These are phyloP conservation scores for Anhinga anhinga DNA, from an alignment of 2,113 vertebrate genomes.

Conservation along the genomic window DNA sequence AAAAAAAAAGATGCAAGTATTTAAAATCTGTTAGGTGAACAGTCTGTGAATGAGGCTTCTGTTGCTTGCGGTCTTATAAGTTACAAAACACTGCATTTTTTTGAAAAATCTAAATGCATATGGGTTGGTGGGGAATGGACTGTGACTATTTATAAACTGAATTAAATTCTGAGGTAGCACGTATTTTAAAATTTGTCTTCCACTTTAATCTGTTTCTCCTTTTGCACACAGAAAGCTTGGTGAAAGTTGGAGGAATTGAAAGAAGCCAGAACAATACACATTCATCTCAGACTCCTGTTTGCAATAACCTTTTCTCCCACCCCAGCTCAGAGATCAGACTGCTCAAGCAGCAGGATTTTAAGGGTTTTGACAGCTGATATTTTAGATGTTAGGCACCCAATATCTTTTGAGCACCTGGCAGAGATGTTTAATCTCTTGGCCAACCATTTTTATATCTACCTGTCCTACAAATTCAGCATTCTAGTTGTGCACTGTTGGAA, in stretches of 20 bases:
- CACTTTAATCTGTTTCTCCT: constrained; percentile 27
- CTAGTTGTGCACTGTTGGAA: not conserved
- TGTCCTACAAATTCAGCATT: constrained; percentile 16
- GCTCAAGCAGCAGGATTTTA: constrained; percentile 54
- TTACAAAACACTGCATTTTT: not conserved
- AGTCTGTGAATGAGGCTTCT: not conserved
- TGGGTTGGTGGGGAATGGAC: not conserved
- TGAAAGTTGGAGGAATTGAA: not conserved
- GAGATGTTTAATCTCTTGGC: constrained; percentile 45
- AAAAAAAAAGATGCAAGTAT: not conserved
- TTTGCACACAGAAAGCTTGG: constrained; percentile 3
- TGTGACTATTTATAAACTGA: not conserved
- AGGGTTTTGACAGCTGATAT: constrained; percentile 39
- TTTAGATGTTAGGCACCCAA: constrained; percentile 49
- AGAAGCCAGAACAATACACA: not conserved
- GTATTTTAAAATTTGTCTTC: not conserved
- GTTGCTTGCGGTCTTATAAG: not conserved
- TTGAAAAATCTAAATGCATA: not conserved
- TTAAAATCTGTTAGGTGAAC: not conserved
- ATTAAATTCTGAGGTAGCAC: not conserved
- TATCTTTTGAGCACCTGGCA: constrained; percentile 41
- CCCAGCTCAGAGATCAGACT: not conserved
- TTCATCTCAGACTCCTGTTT: constrained; percentile 6
- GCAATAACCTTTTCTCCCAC: constrained; percentile 16
- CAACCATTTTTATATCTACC: constrained; percentile 46